phyloP scores from a whole-genome alignment of 2,113 vertebrate genomes.

The Argyrosomus japonicus region DNA sequence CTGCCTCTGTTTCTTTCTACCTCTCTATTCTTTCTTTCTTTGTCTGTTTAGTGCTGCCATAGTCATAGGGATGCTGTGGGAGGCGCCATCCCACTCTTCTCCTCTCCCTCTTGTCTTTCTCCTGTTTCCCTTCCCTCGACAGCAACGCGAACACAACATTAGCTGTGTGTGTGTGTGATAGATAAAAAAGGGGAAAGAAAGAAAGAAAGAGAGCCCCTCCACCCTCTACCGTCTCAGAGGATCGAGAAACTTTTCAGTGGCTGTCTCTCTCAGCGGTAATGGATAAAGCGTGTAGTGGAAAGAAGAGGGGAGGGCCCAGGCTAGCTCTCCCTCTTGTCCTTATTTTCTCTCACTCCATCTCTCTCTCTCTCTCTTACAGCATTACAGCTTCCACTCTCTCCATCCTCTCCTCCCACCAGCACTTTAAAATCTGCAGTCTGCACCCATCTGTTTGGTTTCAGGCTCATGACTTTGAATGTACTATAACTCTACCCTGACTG shows the following conservation, averaged over 20 bases:
- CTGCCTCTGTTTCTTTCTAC: background rate
- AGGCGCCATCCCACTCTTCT: background rate
- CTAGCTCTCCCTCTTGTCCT: conserved; percentile 35
- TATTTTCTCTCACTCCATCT: conserved; percentile 19
- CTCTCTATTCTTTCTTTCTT: background rate
- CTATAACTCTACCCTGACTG: background rate
- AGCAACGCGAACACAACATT: conserved; percentile 1
- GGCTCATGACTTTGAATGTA: conserved; percentile 11
- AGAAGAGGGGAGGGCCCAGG: conserved; percentile 29
- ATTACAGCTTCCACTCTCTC: conserved; percentile 27
- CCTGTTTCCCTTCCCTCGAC: conserved; percentile 10
- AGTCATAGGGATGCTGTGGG: conserved; percentile 10
- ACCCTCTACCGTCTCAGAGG: conserved; percentile 58
- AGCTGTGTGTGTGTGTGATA: conserved; percentile 20
- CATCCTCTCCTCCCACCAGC: conserved; percentile 15
- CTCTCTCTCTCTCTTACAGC: background rate
- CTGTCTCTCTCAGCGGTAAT: conserved; percentile 70
- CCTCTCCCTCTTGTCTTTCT: background rate
- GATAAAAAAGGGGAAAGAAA: conserved; percentile 31
- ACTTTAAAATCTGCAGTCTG: conserved; percentile 24
- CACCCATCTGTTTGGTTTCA: conserved; percentile 25
- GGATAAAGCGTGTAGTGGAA: conserved; percentile 74
- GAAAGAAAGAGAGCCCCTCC: conserved; percentile 42
- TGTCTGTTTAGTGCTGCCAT: conserved; percentile 20
- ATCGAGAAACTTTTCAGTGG: conserved; percentile 68